Evolutionary conservation across 2,113 vertebrate genomes (phyloP).

Genomic region (Setophaga petechia): DNA sequence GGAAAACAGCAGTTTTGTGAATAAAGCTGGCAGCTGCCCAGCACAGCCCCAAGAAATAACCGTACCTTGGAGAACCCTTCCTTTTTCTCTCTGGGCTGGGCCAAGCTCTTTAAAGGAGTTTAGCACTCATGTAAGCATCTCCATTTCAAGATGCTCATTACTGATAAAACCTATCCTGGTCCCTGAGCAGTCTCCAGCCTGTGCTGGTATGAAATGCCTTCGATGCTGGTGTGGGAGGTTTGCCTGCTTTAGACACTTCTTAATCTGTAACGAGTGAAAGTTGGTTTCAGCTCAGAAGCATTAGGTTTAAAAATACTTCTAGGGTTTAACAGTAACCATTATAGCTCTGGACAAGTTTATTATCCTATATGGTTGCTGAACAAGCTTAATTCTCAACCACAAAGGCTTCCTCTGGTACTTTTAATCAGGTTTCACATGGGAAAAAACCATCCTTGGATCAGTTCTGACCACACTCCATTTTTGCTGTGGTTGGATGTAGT

Average conservation of each 20-base stretch:
- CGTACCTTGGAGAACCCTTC: constrained; percentile 27
- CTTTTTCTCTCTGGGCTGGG: neutral
- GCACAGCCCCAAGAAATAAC: constrained; percentile 43
- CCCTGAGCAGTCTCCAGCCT: neutral
- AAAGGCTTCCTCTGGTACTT: constrained; percentile 21
- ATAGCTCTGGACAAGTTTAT: constrained; percentile 13
- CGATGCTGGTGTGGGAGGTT: neutral
- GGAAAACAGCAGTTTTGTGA: constrained; percentile 41
- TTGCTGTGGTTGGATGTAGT: neutral
- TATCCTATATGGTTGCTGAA: constrained; percentile 6
- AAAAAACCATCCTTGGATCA: neutral
- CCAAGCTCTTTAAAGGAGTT: neutral
- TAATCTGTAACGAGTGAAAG: neutral
- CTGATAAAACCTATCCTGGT: neutral
- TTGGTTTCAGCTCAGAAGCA: neutral
- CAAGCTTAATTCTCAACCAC: constrained; percentile 12
- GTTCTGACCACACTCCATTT: neutral
- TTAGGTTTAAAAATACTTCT: neutral
- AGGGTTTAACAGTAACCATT: constrained; percentile 4
- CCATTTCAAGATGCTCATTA: neutral
- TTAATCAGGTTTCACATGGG: neutral
- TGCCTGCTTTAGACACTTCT: neutral
- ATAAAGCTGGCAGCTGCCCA: constrained; percentile 36
- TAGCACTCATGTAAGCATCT: neutral
- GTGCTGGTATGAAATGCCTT: neutral